Evolutionary conservation across 2,113 vertebrate species (phyloP).

Genomic region (Saguinus imperator): DNA sequence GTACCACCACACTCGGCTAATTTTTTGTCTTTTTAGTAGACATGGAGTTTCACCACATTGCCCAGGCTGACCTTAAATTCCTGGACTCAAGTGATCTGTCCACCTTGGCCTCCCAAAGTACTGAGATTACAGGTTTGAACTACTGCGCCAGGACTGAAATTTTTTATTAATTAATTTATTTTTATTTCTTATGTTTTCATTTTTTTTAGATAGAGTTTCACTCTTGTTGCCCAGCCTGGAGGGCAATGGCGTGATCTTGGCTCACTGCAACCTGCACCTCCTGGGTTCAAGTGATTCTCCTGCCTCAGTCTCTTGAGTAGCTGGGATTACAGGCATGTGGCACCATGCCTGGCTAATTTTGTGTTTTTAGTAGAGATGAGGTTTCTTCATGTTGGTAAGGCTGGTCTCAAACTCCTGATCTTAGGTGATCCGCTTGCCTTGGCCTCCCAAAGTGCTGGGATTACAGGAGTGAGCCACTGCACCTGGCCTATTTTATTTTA

Average conservation of each 20-base stretch:
- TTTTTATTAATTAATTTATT: not conserved
- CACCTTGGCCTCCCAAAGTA: not conserved
- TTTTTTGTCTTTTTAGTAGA: not conserved
- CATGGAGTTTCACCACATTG: not conserved
- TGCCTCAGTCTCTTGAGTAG: not conserved
- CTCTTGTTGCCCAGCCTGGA: not conserved
- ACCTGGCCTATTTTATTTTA: not conserved
- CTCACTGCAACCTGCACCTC: not conserved
- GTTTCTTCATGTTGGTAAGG: not conserved
- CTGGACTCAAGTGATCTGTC: not conserved
- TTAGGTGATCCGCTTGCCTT: too few relatives aligned
- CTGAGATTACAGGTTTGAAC: not conserved
- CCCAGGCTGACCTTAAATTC: not conserved
- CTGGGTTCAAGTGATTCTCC: not conserved
- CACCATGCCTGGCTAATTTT: not conserved
- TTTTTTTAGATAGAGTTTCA: not conserved
- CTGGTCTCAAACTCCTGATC: too few relatives aligned
- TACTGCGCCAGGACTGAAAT: not conserved
- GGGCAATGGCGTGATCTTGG: not conserved
- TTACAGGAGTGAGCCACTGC: too few relatives aligned
- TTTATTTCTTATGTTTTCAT: not conserved
- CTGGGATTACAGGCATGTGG: not conserved
- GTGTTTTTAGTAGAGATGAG: not conserved
- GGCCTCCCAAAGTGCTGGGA: too few relatives aligned
- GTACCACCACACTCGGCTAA: not conserved